phyloP scores from a whole-genome alignment of 92 coral and sea anemone genomes.

The Actinernus sp. region DNA sequence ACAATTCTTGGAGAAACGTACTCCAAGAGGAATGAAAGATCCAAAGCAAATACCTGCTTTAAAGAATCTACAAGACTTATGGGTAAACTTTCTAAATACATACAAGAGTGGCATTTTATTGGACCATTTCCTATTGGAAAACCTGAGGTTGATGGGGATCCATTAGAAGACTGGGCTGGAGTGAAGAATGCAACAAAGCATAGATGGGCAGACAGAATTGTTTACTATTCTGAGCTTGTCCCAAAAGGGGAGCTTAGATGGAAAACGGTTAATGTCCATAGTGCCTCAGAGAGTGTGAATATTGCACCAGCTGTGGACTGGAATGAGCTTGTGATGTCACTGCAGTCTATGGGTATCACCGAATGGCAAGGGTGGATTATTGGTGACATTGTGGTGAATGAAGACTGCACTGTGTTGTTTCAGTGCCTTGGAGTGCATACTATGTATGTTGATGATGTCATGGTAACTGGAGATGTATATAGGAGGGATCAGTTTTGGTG shows the following conservation, averaged over 20 bases:
- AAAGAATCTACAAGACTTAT: conserved; percentile 77
- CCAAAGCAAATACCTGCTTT: conserved; percentile 80
- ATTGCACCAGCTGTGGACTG: conserved; percentile 70
- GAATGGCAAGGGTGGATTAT: conserved; percentile 98
- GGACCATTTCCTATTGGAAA: conserved; percentile 97
- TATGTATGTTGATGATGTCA: conserved; percentile 72
- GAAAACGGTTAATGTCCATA: conserved; percentile 47
- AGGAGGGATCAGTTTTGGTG: conserved; percentile 86
- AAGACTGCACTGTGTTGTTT: conserved; percentile 67
- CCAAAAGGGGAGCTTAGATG: conserved; percentile 77
- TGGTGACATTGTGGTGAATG: conserved; percentile 88
- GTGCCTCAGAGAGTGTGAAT: conserved; percentile 47
- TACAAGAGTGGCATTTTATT: conserved; percentile 86
- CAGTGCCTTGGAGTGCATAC: conserved; percentile 86
- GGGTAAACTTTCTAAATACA: conserved; percentile 74
- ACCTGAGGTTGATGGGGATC: conserved; percentile 96
- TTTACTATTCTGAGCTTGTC: conserved; percentile 81
- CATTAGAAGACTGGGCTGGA: conserved; percentile 94
- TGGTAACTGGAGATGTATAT: conserved; percentile 88
- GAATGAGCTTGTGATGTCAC: conserved; percentile 77
- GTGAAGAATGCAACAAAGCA: conserved; percentile 67
- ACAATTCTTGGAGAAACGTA: conserved; percentile 81
- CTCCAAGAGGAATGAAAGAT: conserved; percentile 38
- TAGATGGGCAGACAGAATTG: conserved; percentile 68
- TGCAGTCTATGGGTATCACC: conserved; percentile 84